Conservation (phyloP, 2,797 vertebrate species). For the Lutjanus campechanus region DNA sequence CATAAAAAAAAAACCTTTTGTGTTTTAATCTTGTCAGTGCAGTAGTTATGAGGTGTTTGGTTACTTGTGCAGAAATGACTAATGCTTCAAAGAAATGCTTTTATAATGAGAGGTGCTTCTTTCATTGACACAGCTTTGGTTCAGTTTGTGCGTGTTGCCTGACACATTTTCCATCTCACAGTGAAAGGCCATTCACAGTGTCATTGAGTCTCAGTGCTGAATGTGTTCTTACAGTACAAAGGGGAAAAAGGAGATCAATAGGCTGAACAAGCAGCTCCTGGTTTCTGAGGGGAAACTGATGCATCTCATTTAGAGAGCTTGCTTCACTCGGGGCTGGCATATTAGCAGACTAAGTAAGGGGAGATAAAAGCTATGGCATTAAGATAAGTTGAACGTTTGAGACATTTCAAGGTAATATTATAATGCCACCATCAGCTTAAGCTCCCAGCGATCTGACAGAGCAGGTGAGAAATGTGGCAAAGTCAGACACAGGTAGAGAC, state of each 20-base stretch:
- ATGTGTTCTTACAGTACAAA: constrained; percentile 35
- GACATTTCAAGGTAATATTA: constrained; percentile 76
- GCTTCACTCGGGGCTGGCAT: constrained; percentile 32
- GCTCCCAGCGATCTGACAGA: constrained; percentile 57
- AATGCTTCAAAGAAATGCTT: constrained; percentile 14
- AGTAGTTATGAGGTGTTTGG: constrained; percentile 7
- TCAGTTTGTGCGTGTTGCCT: constrained; percentile 35
- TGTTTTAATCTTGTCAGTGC: constrained; percentile 16
- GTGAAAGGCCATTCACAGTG: constrained; percentile 27
- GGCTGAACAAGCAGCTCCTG: constrained; percentile 32
- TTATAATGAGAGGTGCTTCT: background rate
- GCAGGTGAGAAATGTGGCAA: constrained; percentile 43
- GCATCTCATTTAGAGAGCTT: constrained; percentile 55
- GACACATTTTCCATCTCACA: constrained; percentile 26
- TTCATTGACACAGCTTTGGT: constrained; percentile 25
- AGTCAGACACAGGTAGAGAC: constrained; percentile 39
- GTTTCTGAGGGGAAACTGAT: constrained; percentile 37
- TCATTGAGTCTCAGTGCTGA: constrained; percentile 14
- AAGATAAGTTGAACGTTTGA: constrained; percentile 67
- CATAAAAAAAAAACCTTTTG: background rate
- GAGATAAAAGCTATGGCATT: constrained; percentile 72
- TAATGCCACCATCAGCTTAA: constrained; percentile 77
- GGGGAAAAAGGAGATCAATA: constrained; percentile 45
- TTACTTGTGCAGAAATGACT: constrained; percentile 7
- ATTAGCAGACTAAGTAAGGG: constrained; percentile 45